Evolutionary conservation across 1,140 invertebrate species (phyloP).

Genomic region (Calephelis nemesis): DNA sequence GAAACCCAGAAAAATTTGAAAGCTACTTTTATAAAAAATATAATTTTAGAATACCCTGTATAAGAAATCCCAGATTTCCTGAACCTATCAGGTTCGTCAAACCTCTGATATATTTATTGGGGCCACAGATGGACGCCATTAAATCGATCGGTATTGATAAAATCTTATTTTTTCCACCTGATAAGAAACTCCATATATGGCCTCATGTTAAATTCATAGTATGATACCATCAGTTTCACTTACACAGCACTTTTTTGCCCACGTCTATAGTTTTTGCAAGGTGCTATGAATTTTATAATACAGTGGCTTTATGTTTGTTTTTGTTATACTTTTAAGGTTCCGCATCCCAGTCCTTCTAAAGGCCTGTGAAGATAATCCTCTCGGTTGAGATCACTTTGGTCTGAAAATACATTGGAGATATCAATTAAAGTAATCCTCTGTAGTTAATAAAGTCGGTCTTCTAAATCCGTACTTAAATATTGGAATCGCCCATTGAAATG

Average conservation of each 20-base stretch:
- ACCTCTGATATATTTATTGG: constrained; percentile 69
- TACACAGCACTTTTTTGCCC: constrained; percentile 16
- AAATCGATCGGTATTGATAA: constrained; percentile 58
- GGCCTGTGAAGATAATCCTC: no score
- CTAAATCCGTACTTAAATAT: no score
- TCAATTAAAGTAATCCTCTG: no score
- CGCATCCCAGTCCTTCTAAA: no score
- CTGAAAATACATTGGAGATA: no score
- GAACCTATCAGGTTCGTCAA: constrained; percentile 44
- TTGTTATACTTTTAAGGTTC: no score
- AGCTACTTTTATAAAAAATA: no score
- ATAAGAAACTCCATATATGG: constrained; percentile 34
- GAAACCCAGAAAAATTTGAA: no score
- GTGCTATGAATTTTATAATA: constrained; percentile 18
- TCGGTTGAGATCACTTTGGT: no score
- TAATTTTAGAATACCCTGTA: not conserved
- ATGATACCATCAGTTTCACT: constrained; percentile 25
- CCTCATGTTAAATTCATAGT: constrained; percentile 34
- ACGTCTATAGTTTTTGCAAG: constrained; percentile 23
- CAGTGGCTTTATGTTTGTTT: constrained; percentile 11
- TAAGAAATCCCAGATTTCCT: constrained; percentile 29
- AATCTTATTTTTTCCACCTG: constrained; percentile 51
- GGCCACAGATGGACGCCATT: constrained; percentile 39
- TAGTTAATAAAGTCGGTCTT: no score
- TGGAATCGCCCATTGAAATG: no score